Evolutionary conservation across 2,888 invertebrate genomes (phyloP).

Genomic region (Orchesella flavescens): DNA sequence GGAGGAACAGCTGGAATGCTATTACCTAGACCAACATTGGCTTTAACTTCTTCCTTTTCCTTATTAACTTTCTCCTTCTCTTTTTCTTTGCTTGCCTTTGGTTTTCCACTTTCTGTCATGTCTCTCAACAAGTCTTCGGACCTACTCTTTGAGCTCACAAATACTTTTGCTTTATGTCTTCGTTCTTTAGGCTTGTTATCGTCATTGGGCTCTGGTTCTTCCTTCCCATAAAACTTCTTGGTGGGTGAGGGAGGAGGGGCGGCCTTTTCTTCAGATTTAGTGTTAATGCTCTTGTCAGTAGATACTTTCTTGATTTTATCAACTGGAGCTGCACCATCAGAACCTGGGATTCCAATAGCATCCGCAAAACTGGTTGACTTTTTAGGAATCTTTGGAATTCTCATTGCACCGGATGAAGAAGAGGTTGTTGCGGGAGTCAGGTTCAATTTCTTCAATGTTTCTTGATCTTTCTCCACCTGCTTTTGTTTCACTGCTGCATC

Average conservation of each 20-base stretch:
- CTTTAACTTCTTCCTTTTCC: slow-evolving; percentile 53
- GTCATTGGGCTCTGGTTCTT: slow-evolving; percentile 29
- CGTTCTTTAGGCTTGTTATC: slow-evolving; percentile 52
- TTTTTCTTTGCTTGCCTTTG: slow-evolving; percentile 34
- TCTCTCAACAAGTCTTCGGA: slow-evolving; percentile 67
- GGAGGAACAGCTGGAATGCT: slow-evolving; percentile 44
- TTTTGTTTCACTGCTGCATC: slow-evolving; percentile 66
- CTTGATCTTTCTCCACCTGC: slow-evolving; percentile 80
- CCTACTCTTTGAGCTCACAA: slow-evolving; percentile 64
- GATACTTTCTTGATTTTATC: slow-evolving; percentile 54
- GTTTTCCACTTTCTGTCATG: slow-evolving; percentile 64
- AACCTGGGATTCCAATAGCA: slow-evolving; percentile 70
- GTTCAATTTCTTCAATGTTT: slow-evolving; percentile 77
- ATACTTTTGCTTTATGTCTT: slow-evolving; percentile 67
- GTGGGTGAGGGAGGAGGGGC: background rate
- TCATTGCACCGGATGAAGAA: slow-evolving; percentile 29
- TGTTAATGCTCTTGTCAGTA: slow-evolving; percentile 18
- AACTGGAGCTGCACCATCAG: slow-evolving; percentile 34
- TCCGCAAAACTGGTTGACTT: slow-evolving; percentile 67
- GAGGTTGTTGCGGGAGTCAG: slow-evolving; percentile 32
- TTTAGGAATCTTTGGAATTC: slow-evolving; percentile 71
- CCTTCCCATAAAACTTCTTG: slow-evolving; percentile 53
- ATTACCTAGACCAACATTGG: slow-evolving; percentile 24
- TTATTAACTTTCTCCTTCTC: slow-evolving; percentile 45
- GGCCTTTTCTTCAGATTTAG: slow-evolving; percentile 4